These are phyloP conservation scores for Semotilus atromaculatus DNA, from an alignment of 2,797 vertebrate species.

Conservation along the genomic window DNA sequence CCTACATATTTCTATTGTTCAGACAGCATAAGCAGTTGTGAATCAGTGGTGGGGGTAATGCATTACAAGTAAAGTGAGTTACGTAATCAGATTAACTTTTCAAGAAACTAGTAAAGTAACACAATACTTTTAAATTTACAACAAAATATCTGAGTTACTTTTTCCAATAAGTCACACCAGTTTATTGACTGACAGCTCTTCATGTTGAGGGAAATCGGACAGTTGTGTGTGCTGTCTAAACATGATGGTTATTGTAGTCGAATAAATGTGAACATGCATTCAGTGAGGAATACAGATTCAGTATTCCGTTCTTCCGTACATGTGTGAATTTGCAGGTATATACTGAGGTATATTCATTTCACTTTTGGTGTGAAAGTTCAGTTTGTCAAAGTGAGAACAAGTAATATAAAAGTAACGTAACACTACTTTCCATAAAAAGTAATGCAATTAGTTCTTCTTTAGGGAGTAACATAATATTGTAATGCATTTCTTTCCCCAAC, in stretches of 20 bases:
- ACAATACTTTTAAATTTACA: neutral
- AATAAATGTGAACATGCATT: no score
- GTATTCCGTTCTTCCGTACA: neutral
- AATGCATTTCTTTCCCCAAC: neutral
- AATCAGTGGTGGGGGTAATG: neutral
- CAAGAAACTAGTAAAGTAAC: neutral
- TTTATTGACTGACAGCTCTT: no score
- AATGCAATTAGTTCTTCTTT: no score
- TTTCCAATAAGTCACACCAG: no score
- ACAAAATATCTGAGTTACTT: no score
- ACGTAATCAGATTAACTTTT: neutral
- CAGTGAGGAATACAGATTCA: no score
- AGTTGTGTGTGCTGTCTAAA: no score
- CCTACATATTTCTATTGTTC: neutral
- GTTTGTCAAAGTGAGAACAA: neutral
- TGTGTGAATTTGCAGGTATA: neutral
- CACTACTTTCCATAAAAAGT: neutral
- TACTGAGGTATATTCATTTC: neutral
- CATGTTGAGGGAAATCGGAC: no score
- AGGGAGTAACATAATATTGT: neutral
- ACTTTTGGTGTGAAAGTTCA: neutral
- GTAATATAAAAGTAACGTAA: neutral
- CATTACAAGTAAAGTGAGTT: neutral
- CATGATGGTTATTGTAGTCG: no score
- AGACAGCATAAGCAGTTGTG: neutral